Conservation (phyloP, 1,140 invertebrate species). For the Zaprionus inermis region DNA sequence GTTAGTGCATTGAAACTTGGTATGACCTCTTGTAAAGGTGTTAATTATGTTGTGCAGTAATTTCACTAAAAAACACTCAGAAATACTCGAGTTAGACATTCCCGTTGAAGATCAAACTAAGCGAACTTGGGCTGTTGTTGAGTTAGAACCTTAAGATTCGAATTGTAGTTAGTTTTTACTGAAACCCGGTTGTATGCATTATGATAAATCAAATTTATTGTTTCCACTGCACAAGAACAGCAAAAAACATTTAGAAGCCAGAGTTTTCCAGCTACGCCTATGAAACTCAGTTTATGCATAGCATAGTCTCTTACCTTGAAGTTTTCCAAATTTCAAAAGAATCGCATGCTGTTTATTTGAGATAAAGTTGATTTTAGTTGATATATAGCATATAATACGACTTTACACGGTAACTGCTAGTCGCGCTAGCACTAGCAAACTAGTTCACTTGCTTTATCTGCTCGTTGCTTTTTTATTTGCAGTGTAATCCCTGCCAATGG, state of each 20-base stretch:
- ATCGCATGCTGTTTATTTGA: neutral
- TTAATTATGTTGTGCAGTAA: neutral
- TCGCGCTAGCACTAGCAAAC: neutral
- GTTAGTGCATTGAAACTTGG: neutral
- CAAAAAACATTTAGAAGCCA: neutral
- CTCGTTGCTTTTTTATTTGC: constrained; percentile 3
- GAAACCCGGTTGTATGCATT: neutral
- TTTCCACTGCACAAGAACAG: neutral
- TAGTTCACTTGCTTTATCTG: constrained; percentile 1
- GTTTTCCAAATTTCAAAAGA: neutral
- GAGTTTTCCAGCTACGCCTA: neutral
- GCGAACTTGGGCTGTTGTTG: neutral
- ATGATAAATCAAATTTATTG: neutral
- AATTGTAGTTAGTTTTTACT: neutral
- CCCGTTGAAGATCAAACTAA: neutral
- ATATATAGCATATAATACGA: too few species aligned
- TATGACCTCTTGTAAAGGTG: neutral
- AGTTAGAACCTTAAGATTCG: neutral
- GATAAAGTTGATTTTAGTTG: neutral
- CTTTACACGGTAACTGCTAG: neutral
- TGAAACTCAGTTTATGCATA: neutral
- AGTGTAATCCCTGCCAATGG: constrained; percentile 50
- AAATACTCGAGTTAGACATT: neutral
- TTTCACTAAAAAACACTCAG: neutral
- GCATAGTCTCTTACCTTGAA: neutral